Conservation (phyloP, 2,888 invertebrate species). For the Actias luna region DNA sequence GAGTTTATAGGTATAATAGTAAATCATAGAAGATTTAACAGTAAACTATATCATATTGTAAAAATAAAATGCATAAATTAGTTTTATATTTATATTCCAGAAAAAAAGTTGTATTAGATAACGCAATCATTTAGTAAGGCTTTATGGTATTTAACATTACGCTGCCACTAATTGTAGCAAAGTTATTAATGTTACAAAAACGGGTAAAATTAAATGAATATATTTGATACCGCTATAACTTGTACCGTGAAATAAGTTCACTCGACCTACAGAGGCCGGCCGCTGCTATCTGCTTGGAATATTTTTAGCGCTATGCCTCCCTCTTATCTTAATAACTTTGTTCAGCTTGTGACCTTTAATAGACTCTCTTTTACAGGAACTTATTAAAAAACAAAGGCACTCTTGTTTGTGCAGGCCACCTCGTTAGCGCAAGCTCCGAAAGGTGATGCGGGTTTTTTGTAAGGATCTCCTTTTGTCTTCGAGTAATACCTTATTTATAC, state of each 20-base stretch:
- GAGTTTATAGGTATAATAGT: too few species aligned
- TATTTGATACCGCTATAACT: conserved; percentile 23
- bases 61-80: too few species aligned
- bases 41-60: too few species aligned
- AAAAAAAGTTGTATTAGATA: too few species aligned
- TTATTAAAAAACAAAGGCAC: conserved; percentile 21
- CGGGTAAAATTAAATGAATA: background rate
- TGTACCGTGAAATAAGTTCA: conserved; percentile 37
- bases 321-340: conserved; percentile 54
- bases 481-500: too few species aligned
- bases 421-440: conserved; percentile 5
- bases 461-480: too few species aligned
- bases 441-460: background rate
- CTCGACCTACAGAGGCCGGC: conserved; percentile 47
- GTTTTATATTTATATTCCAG: too few species aligned
- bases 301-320: conserved; percentile 47
- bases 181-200: too few species aligned
- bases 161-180: too few species aligned
- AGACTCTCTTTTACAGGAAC: conserved; percentile 38
- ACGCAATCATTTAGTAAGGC: too few species aligned
- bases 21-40: too few species aligned
- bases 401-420: conserved; percentile 16
- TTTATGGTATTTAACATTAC: too few species aligned
- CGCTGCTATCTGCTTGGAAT: conserved; percentile 43
- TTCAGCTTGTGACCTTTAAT: conserved; percentile 51